Evolutionary conservation across 2,888 invertebrate species (phyloP), one percentile per base, ranked within the genome.

Genomic region (Clistopyga incitator): DNA sequence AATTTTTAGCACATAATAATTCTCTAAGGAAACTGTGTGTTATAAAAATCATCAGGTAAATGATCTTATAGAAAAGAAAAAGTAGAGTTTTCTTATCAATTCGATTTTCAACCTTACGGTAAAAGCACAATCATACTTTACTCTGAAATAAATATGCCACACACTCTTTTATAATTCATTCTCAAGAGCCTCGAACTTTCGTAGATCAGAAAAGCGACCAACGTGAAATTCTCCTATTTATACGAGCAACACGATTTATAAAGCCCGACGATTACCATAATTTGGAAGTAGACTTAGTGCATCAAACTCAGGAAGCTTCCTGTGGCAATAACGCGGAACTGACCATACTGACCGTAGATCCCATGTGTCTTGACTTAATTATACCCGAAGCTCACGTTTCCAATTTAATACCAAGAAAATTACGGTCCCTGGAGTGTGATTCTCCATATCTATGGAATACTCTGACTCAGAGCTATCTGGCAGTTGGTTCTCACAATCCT

Each of bases 371-470:
- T 77, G 52, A 68, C 68, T 82, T 74, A 72, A 82, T 82, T 78
- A 82, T 68, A 74, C 50, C 45, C 67, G 15, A 67, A 52, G 72
- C 61, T 82, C 61, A 23, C 59, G 47, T 61, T 64, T 20, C 78
- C 72, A 68, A 78, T 68, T 78, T 82, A 82, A 82, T 82, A 64
- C 78, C 68, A 11, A 52, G 78, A 82, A 78, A 78, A 74, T 82
- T 74, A 78, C 78, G 68, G 29, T n/a, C 29, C 42, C 45, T 50
- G 8, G 8, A 23, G 8, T 45, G 8, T 23, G 25, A 6, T 45
- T 47, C 15, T 18, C 15, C 45, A 25, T 20, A 56, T 23, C 59
- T 59, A 64, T 52, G 52, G 52, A 64, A 54, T 29, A 23, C 0
- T 59, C 29, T 67, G n/a, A 56, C 50, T 61, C 23, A 6, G 8